Percentiles rank a stretch among this genome's conserved stretches.
Conservation (phyloP, 2,888 invertebrate genomes). For the Chesias legatella region DNA sequence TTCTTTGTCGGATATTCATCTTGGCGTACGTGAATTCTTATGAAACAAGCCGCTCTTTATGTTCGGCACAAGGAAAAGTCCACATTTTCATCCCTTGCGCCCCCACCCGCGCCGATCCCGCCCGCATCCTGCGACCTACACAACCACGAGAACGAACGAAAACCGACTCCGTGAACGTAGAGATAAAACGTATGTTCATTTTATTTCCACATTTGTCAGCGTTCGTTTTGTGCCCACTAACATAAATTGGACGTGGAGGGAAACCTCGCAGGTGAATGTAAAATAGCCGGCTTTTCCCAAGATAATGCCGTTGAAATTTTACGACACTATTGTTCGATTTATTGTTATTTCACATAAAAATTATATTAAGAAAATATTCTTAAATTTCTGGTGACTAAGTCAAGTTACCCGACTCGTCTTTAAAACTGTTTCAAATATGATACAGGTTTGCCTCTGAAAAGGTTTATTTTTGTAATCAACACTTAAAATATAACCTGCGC, state of each 20-base stretch:
- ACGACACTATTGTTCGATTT: slow-evolving; percentile 78
- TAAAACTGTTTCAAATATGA: too few species aligned
- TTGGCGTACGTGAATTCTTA: slow-evolving; percentile 47
- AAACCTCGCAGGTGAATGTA: slow-evolving; percentile 79
- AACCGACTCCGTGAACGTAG: slow-evolving; percentile 66
- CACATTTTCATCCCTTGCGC: slow-evolving; percentile 28
- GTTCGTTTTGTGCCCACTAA: slow-evolving; percentile 80
- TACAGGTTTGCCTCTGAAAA: too few species aligned
- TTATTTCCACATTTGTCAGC: slow-evolving; percentile 80
- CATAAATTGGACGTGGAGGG: slow-evolving; percentile 79
- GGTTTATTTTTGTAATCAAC: too few species aligned
- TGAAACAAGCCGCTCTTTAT: slow-evolving; percentile 39
- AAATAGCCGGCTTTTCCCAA: slow-evolving; percentile 78
- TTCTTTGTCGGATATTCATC: slow-evolving; percentile 46
- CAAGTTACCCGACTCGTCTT: too few species aligned
- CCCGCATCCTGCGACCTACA: slow-evolving; percentile 24
- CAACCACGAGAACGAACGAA: slow-evolving; percentile 49
- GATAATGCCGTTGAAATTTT: slow-evolving; percentile 78
- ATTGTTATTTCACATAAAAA: slow-evolving; percentile 74
- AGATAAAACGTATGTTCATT: slow-evolving; percentile 80
- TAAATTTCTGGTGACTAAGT: slow-evolving; percentile 31
- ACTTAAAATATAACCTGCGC: too few species aligned
- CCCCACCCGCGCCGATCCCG: slow-evolving; percentile 27
- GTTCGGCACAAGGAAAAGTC: slow-evolving; percentile 37
- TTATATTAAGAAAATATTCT: slow-evolving; percentile 63